Conservation (phyloP, 2,888 invertebrate genomes). For the Choreutis nemorana region DNA sequence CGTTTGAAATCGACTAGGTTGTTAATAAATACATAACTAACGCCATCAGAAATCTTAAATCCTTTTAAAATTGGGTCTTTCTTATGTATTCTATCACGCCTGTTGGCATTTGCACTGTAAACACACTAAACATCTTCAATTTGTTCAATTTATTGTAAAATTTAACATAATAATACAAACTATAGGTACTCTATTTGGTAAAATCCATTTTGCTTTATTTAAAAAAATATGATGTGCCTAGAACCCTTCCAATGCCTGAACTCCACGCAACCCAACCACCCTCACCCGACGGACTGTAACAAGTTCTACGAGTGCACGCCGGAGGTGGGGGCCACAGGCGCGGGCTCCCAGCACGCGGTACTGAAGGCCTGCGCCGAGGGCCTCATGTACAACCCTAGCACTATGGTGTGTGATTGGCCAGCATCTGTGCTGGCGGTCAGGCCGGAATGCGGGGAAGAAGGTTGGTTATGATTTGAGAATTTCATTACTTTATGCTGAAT, state of each 20-base stretch:
- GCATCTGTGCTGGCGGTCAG: slow-evolving; percentile 59
- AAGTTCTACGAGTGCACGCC: slow-evolving; percentile 75
- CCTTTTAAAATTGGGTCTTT: no score
- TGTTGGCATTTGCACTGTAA: no score
- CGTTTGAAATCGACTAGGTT: no score
- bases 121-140: no score
- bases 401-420: slow-evolving; percentile 73
- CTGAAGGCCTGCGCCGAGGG: slow-evolving; percentile 71
- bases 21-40: no score
- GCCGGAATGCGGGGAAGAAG: slow-evolving; percentile 62
- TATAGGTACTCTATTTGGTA: no score
- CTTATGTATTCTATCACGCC: no score
- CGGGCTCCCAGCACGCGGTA: slow-evolving; percentile 51
- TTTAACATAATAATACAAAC: no score
- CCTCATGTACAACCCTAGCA: slow-evolving; percentile 72
- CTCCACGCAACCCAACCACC: slow-evolving; percentile 59
- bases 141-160: no score
- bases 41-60: no score
- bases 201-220: no score
- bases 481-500: background rate
- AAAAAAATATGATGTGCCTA: no score
- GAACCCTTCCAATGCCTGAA: slow-evolving; percentile 44
- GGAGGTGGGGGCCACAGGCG: slow-evolving; percentile 20
- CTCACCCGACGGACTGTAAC: slow-evolving; percentile 72
- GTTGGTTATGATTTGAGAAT: slow-evolving; percentile 4